Evolutionary conservation across 2,888 invertebrate genomes (phyloP).

Genomic region (Drosophila quinaria): DNA sequence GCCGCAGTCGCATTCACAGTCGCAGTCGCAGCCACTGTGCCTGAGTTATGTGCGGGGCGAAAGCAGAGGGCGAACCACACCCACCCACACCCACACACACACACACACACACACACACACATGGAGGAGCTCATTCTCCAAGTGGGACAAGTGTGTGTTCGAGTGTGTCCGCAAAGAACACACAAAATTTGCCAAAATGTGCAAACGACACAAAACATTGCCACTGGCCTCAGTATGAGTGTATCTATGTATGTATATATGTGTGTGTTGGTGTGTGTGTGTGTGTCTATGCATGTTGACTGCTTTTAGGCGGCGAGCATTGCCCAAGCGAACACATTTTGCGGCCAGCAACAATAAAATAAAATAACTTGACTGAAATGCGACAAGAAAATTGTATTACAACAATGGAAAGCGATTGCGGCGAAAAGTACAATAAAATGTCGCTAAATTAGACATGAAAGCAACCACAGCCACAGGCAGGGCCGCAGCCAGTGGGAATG

Average conservation of each 20-base stretch:
- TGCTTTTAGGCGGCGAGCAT: slow-evolving; percentile 43
- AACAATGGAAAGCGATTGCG: slow-evolving; percentile 82
- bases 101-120: background rate
- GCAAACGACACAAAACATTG: slow-evolving; percentile 75
- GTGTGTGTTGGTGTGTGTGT: slow-evolving; percentile 12
- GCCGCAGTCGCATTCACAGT: slow-evolving; percentile 63
- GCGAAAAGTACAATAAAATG: slow-evolving; percentile 83
- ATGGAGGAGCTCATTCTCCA: background rate
- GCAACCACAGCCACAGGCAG: slow-evolving; percentile 73
- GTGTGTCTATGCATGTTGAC: slow-evolving; percentile 18
- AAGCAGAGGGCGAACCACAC: slow-evolving; percentile 41
- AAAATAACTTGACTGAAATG: slow-evolving; percentile 81
- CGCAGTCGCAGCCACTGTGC: slow-evolving; percentile 46
- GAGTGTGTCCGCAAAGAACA: slow-evolving; percentile 64
- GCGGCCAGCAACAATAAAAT: slow-evolving; percentile 71
- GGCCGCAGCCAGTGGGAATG: slow-evolving; percentile 14
- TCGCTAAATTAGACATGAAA: slow-evolving; percentile 85
- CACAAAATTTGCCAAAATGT: slow-evolving; percentile 76
- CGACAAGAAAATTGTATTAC: slow-evolving; percentile 82
- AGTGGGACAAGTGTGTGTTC: slow-evolving; percentile 19
- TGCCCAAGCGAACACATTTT: slow-evolving; percentile 59
- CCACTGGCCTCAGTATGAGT: slow-evolving; percentile 27
- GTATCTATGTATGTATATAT: background rate
- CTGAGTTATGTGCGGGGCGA: slow-evolving; percentile 61
- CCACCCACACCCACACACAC: slow-evolving; percentile 13